These are phyloP conservation scores for Cantharis rustica DNA, from an alignment of 2,888 invertebrate species.

Conservation along the genomic window DNA sequence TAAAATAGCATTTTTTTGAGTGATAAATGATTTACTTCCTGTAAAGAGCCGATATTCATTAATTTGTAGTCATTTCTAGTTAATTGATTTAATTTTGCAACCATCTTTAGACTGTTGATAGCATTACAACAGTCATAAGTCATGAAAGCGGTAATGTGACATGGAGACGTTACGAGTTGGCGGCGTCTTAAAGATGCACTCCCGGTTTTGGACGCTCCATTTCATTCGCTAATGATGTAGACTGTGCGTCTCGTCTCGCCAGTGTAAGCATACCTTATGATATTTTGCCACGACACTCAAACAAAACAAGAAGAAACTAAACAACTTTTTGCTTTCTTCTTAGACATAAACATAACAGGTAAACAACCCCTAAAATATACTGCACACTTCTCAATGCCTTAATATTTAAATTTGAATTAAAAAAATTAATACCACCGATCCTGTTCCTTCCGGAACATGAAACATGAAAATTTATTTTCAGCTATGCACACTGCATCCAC, in stretches of 20 bases:
- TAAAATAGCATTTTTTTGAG: background rate
- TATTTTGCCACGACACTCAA: slow-evolving; percentile 5
- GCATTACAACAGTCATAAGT: slow-evolving; percentile 34
- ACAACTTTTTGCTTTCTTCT: background rate
- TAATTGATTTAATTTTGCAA: slow-evolving; percentile 36
- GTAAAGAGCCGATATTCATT: slow-evolving; percentile 7
- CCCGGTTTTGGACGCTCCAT: slow-evolving; percentile 45
- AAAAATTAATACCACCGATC: background rate
- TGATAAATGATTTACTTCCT: slow-evolving; percentile 20
- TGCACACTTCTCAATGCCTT: too few relatives aligned
- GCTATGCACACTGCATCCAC: background rate
- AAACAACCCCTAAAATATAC: background rate
- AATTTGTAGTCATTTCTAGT: slow-evolving; percentile 19
- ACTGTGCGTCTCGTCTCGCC: slow-evolving; percentile 47
- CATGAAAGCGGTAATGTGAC: slow-evolving; percentile 36
- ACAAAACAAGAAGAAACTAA: background rate
- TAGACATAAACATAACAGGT: background rate
- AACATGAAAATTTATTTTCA: background rate
- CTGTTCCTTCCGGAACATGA: background rate
- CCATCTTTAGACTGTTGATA: slow-evolving; percentile 32
- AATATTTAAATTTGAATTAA: too few relatives aligned
- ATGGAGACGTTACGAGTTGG: slow-evolving; percentile 30
- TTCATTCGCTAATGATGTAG: slow-evolving; percentile 53
- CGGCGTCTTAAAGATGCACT: slow-evolving; percentile 42
- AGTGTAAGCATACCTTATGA: slow-evolving; percentile 32